Evolutionary conservation across 2,888 invertebrate genomes (phyloP), one percentile per base, ranked within the genome.

Genomic region (Auanema freiburgensis): DNA sequence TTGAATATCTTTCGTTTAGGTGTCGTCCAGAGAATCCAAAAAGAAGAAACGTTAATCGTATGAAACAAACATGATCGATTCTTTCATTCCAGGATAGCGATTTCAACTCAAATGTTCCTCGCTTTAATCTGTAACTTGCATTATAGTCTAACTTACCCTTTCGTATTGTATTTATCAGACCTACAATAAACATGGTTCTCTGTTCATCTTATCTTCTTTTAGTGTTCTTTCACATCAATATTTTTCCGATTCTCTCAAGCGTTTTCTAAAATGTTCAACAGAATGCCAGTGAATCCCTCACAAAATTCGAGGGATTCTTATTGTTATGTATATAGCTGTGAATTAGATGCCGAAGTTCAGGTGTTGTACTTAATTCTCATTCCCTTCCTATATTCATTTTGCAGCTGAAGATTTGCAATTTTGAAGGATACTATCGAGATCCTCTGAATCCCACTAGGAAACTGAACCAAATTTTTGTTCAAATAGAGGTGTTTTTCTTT

Each of bases 261-360:
- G 21, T 46, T 53, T 24, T 16, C n/a, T 42, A 43, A 40, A 44
- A 10, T 11, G 16, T 56, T 56, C 42, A 10, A 3, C 3, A 16
- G n/a, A 16, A 43, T 16, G 42, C 42, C 12, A 6, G 21, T 24
- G 56, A 56, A 56, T 42, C 41, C 41, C 24, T 52, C 18, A 40
- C 41, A 56, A 40, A 52, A 8, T 33, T 57, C 60, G 18, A 52
- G 61, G 11, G 66, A 65, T 10, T 52, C 61, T n/a, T 74, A 71
- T 46, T 59, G 50, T 21, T 76, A 72, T 52, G 72, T 74, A 6
- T 69, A 74, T 59, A 76, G 74, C 50, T 72, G 76, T 23, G 74
- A 76, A 56, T 21, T 76, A 25, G 62, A 63, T 14, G 56, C 71
- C 10, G 66, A 69, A 66, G 65, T 76, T 1, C 68, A 67, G 56